Conservation (phyloP, 1,140 invertebrate species). For the Cotesia vestalis region DNA sequence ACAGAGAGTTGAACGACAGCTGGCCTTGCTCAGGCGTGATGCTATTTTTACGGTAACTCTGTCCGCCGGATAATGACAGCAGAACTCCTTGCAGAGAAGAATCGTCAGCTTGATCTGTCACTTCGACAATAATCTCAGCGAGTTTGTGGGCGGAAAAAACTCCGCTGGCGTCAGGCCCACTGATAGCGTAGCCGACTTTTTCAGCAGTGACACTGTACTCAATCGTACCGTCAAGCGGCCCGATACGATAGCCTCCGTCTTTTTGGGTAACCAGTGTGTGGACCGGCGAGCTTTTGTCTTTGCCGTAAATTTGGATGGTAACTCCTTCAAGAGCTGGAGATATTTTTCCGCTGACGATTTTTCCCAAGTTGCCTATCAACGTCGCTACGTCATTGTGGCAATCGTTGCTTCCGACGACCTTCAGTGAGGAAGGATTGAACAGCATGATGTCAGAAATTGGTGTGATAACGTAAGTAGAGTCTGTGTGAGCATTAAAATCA, state of each 20-base stretch:
- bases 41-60: slow-evolving; percentile 89
- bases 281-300: slow-evolving; percentile 59
- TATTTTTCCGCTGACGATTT: slow-evolving; percentile 63
- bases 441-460: slow-evolving; percentile 75
- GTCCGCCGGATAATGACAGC: slow-evolving; percentile 88
- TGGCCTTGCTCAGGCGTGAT: slow-evolving; percentile 80
- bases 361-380: slow-evolving; percentile 61
- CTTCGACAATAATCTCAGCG: slow-evolving; percentile 85
- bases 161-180: slow-evolving; percentile 73
- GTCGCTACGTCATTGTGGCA: slow-evolving; percentile 74
- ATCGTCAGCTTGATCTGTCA: slow-evolving; percentile 74
- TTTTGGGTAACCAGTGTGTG: slow-evolving; percentile 64
- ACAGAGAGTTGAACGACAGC: slow-evolving; percentile 83
- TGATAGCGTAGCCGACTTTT: slow-evolving; percentile 88
- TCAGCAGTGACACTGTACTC: slow-evolving; percentile 78
- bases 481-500: slow-evolving; percentile 67
- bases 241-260: slow-evolving; percentile 81
- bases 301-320: slow-evolving; percentile 66
- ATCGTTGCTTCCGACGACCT: slow-evolving; percentile 74
- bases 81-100: slow-evolving; percentile 79
- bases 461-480: slow-evolving; percentile 69
- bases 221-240: slow-evolving; percentile 75
- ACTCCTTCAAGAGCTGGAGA: slow-evolving; percentile 75
- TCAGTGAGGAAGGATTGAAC: slow-evolving; percentile 73
- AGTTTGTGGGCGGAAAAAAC: slow-evolving; percentile 88